Evolutionary conservation across 2,888 invertebrate species (phyloP), one percentile per base, ranked within the genome.

Genomic region (Macrosiphum euphorbiae): DNA sequence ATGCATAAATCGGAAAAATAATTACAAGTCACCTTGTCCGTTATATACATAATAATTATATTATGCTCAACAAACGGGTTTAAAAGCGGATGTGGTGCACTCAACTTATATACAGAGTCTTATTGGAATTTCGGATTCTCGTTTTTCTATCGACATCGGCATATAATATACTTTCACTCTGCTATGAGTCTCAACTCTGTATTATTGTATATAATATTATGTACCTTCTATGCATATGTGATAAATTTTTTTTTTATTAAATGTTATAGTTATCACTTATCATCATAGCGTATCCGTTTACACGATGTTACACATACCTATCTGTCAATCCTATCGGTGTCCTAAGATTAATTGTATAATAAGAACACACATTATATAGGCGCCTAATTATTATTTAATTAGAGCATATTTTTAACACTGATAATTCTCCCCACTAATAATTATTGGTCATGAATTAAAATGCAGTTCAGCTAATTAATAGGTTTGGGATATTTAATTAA

Each of bases 51-150:
- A 16, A 52, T 20, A 35, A 26, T 26, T 1, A 58, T 78, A 78
- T 78, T 35, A 78, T 35, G 35, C 20, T 41, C 55, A 35, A 84
- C 13, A 91, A 91, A 91, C 91, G 52, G 41, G 91, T 91, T 91
- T 91, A 58, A 26, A 88, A 44, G 58, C 61, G 61, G 44, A 61
- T 61, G 61, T 90, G 24, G 61, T 90, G 61, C 61, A 61, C 13
- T 50, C 52, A 20, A 55, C 41, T 50, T 55, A 41, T 50, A 24
- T 86, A 85, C 47, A 3, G 61, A 86, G 67, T 88, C 50, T 67
- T 67, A 92, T 88, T 88, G 67, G 88, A 88, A 92, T 88, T 92
- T 88, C 67, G 41, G 88, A 88, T 92, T 92, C 92, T 92, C 4
- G 67, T 67, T 92, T 88, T 92, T 52, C 50, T 91, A 44, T 47